A percentile compares a stretch with the other conserved stretches of the same genome.
Conservation (phyloP, 2,797 vertebrate species). For the Mus spretus region DNA sequence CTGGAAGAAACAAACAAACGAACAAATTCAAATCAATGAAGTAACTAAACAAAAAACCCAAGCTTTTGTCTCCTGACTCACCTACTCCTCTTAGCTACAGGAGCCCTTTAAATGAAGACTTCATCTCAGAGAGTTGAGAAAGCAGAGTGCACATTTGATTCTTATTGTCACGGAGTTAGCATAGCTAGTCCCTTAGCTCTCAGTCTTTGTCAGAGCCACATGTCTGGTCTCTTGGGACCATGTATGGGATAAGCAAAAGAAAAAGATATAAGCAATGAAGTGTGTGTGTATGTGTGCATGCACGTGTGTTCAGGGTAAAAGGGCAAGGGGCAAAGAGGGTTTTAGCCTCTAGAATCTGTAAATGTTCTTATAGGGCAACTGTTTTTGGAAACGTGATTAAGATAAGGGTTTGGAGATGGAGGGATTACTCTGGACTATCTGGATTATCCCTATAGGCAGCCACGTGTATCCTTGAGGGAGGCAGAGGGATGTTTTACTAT, state of each 20-base stretch:
- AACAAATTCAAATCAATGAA: not conserved
- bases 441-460: not conserved
- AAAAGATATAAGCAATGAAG: not conserved
- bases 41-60: not conserved
- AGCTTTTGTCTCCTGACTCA: not conserved
- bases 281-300: not conserved
- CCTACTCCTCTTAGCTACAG: not conserved
- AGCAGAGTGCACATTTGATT: not conserved
- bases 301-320: too few relatives aligned
- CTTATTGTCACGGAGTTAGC: not conserved
- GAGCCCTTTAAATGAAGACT: not conserved
- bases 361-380: not conserved
- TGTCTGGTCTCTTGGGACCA: not conserved
- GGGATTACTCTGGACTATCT: not conserved
- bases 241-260: not conserved
- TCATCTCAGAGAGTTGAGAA: not conserved
- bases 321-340: not conserved
- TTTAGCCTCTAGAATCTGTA: not conserved
- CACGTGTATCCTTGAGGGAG: not conserved
- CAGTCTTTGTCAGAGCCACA: not conserved
- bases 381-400: not conserved
- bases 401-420: not conserved
- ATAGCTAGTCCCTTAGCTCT: not conserved
- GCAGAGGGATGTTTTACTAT: not conserved
- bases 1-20: not conserved